phyloP scores from a whole-genome alignment of 2,113 vertebrate species.

The Sorex fumeus region DNA sequence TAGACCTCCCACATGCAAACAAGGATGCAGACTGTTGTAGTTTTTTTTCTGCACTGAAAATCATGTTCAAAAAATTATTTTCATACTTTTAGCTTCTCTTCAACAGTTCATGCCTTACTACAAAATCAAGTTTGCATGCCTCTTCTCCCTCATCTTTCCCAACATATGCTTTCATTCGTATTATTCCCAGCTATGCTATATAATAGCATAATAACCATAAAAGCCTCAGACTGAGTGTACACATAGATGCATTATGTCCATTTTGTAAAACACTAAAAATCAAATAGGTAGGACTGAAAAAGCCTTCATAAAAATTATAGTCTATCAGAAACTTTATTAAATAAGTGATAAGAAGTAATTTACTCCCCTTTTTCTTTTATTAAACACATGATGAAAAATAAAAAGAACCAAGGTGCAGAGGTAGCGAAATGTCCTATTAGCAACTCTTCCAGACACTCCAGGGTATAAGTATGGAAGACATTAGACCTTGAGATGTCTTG shows the following conservation, averaged over 20 bases:
- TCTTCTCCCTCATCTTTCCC: not conserved
- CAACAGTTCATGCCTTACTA: not conserved
- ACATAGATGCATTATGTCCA: not conserved
- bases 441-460: not conserved
- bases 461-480: not conserved
- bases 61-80: not conserved
- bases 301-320: not conserved
- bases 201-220: not conserved
- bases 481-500: not conserved
- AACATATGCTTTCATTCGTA: constrained; percentile 23
- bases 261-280: constrained; percentile 42
- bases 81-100: not conserved
- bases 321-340: constrained; percentile 36
- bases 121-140: not conserved
- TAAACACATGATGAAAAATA: not conserved
- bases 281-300: not conserved
- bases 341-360: not conserved
- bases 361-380: not conserved
- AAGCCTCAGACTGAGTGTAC: not conserved
- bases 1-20: too few species aligned
- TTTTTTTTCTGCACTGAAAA: too few species aligned
- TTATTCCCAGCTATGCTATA: not conserved
- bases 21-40: too few species aligned
- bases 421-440: not conserved
- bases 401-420: not conserved